Percentiles rank a stretch among this genome's conserved stretches.
Conservation (phyloP, 2,888 invertebrate species). For the Polydrusus tereticollis region DNA sequence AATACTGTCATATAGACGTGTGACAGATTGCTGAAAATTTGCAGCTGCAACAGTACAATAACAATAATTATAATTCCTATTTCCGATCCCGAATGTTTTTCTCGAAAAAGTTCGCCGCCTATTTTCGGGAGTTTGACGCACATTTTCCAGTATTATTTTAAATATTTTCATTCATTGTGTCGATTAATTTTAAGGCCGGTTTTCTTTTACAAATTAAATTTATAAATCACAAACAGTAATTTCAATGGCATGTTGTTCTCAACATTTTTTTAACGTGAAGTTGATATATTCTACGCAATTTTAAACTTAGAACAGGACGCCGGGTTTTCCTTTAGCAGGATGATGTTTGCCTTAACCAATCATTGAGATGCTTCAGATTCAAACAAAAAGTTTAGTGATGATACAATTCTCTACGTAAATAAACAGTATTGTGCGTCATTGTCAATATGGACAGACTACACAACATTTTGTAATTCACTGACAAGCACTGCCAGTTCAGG, state of each 20-base stretch:
- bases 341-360: background rate
- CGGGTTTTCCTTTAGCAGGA: background rate
- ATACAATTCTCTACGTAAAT: background rate
- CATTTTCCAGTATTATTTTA: background rate
- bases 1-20: too few species aligned
- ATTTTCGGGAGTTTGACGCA: background rate
- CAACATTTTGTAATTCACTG: too few species aligned
- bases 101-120: background rate
- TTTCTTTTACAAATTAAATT: background rate
- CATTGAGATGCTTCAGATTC: background rate
- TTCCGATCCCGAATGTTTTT: background rate
- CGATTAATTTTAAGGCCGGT: background rate
- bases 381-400: background rate
- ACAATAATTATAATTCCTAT: too few species aligned
- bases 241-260: constrained; percentile 3
- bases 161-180: background rate
- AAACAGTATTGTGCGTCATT: background rate
- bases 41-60: too few species aligned
- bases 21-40: too few species aligned
- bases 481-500: too few species aligned
- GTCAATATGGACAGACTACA: too few species aligned
- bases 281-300: background rate
- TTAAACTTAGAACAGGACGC: background rate
- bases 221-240: background rate
- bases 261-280: background rate